Conservation (phyloP, 2,113 vertebrate genomes). For the Mesocricetus auratus region DNA sequence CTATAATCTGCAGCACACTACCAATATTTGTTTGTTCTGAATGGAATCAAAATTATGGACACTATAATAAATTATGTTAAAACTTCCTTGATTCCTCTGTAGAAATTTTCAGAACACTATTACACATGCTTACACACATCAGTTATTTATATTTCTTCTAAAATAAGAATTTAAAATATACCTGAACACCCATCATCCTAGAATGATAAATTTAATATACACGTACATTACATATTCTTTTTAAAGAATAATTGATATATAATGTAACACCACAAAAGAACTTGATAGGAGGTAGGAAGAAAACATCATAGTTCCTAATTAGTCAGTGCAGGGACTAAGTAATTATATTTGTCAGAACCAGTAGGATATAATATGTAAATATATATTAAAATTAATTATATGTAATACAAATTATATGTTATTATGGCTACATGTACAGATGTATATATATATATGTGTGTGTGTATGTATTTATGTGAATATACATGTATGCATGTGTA, state of each 20-base stretch:
- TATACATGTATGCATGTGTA: not conserved
- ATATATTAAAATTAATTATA: not conserved
- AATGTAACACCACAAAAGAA: not conserved
- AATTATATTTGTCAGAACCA: not conserved
- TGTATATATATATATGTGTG: not conserved
- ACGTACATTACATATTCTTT: not conserved
- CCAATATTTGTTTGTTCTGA: not conserved
- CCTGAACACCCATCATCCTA: not conserved
- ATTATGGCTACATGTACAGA: not conserved
- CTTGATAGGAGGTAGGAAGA: not conserved
- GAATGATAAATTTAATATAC: not conserved
- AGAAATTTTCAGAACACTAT: not conserved
- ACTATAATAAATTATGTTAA: slow-evolving; percentile 42
- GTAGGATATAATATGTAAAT: not conserved
- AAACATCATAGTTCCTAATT: not conserved
- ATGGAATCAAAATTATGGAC: slow-evolving; percentile 36
- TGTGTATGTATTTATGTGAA: not conserved
- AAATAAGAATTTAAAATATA: not conserved
- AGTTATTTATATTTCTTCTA: not conserved
- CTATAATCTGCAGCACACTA: slow-evolving; percentile 3
- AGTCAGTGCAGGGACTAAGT: not conserved
- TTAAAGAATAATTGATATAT: not conserved
- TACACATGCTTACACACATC: not conserved
- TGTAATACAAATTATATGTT: not conserved
- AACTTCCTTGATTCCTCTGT: not conserved